Percentiles rank a stretch among this genome's conserved stretches.
These are phyloP conservation scores for Tanytarsus gracilentus DNA, from an alignment of 2,888 invertebrate genomes.

Conservation along the genomic window DNA sequence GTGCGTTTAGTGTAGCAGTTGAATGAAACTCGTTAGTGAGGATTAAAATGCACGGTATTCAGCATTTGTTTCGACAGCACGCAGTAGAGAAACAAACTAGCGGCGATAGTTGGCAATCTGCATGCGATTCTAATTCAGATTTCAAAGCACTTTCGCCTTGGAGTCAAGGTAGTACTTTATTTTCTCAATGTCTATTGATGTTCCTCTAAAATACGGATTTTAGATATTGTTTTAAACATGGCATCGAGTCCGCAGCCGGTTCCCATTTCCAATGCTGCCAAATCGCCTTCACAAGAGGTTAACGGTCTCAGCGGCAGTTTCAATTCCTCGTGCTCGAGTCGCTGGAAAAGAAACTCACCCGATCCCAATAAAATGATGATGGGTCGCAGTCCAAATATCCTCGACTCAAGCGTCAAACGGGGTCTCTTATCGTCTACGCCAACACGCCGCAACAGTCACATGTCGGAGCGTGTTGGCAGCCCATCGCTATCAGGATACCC, in stretches of 20 bases:
- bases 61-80: slow-evolving; percentile 43
- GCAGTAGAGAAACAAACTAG: slow-evolving; percentile 45
- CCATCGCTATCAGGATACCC: slow-evolving; percentile 35
- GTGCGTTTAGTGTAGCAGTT: too few relatives aligned
- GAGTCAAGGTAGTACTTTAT: slow-evolving; percentile 35
- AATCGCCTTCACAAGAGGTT: slow-evolving; percentile 33
- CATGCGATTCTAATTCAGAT: slow-evolving; percentile 33
- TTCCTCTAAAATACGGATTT: slow-evolving; percentile 9
- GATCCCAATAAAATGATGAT: slow-evolving; percentile 36
- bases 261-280: slow-evolving; percentile 36
- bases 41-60: slow-evolving; percentile 42
- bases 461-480: slow-evolving; percentile 39
- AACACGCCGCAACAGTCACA: slow-evolving; percentile 30
- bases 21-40: too few relatives aligned
- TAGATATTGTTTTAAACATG: slow-evolving; percentile 34
- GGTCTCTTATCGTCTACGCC: slow-evolving; percentile 34
- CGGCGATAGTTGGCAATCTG: slow-evolving; percentile 45
- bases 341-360: slow-evolving; percentile 36
- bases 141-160: slow-evolving; percentile 37
- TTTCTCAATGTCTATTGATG: background rate
- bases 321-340: slow-evolving; percentile 36
- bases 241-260: slow-evolving; percentile 41
- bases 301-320: slow-evolving; percentile 35
- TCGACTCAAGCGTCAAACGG: slow-evolving; percentile 13
- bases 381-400: slow-evolving; percentile 33